Conservation (phyloP, 2,888 invertebrate genomes). For the Mesoligia furuncula region DNA sequence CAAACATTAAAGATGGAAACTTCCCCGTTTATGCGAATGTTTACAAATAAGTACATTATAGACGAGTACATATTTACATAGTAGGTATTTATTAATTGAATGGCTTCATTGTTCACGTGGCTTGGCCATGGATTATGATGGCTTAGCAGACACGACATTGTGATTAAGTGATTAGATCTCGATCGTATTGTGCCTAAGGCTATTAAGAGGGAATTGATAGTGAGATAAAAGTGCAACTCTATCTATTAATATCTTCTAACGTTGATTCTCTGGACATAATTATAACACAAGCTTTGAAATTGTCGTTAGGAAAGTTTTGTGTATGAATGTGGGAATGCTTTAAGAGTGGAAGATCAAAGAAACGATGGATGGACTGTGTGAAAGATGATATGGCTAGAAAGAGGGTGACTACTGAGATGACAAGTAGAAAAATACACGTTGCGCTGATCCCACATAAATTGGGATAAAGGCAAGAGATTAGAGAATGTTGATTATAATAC, state of each 20-base stretch:
- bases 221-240: not conserved
- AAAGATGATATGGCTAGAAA: not conserved
- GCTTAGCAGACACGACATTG: constrained; percentile 50
- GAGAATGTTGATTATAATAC: not conserved
- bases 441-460: not conserved
- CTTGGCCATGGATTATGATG: constrained; percentile 31
- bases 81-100: constrained; percentile 55
- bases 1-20: constrained; percentile 52
- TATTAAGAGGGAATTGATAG: constrained; percentile 5
- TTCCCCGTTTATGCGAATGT: constrained; percentile 46
- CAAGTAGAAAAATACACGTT: too few species aligned
- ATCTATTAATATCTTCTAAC: constrained; percentile 21
- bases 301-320: not conserved
- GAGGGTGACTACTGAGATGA: too few species aligned
- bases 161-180: constrained; percentile 29
- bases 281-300: not conserved
- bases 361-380: not conserved
- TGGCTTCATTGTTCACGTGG: constrained; percentile 54
- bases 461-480: not conserved
- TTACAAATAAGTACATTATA: constrained; percentile 44
- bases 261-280: not conserved
- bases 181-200: constrained; percentile 45
- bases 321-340: not conserved
- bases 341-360: not conserved
- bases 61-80: constrained; percentile 16